These are phyloP conservation scores for Zoanthus sociatus DNA, from an alignment of 92 coral and sea anemone species.

Conservation along the genomic window DNA sequence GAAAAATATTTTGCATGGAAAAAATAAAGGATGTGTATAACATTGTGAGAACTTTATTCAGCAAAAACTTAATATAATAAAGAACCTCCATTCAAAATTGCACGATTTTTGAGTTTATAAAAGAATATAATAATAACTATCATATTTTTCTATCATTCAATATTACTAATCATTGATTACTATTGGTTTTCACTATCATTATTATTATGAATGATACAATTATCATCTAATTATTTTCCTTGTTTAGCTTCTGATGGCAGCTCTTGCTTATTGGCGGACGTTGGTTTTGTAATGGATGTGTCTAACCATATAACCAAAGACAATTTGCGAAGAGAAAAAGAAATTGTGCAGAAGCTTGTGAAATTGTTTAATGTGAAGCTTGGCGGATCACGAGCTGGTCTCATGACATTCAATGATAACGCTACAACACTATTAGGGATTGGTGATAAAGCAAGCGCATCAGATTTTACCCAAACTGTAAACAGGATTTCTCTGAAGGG, in stretches of 20 bases:
- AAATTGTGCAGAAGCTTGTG: not conserved
- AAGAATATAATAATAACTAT: too few relatives aligned
- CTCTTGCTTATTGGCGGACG: not conserved
- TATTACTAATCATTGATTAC: too few relatives aligned
- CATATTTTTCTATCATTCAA: too few relatives aligned
- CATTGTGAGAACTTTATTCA: too few relatives aligned
- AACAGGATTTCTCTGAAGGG: not conserved
- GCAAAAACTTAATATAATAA: too few relatives aligned
- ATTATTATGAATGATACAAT: too few relatives aligned
- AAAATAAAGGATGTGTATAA: too few relatives aligned
- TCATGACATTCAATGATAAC: not conserved
- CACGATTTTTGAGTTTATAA: too few relatives aligned
- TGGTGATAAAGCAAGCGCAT: slow-evolving; percentile 2
- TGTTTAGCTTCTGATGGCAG: too few relatives aligned
- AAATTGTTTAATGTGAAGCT: not conserved
- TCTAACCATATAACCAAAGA: not conserved
- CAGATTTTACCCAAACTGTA: not conserved
- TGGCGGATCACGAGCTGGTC: slow-evolving; percentile 5
- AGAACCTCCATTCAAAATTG: too few relatives aligned
- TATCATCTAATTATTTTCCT: not conserved
- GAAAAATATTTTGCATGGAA: too few relatives aligned
- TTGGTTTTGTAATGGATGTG: slow-evolving; percentile 30
- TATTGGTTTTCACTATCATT: too few relatives aligned
- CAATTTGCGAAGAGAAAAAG: not conserved
- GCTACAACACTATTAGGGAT: not conserved